Conservation (phyloP, 2,888 invertebrate species). For the Serripes groenlandicus region DNA sequence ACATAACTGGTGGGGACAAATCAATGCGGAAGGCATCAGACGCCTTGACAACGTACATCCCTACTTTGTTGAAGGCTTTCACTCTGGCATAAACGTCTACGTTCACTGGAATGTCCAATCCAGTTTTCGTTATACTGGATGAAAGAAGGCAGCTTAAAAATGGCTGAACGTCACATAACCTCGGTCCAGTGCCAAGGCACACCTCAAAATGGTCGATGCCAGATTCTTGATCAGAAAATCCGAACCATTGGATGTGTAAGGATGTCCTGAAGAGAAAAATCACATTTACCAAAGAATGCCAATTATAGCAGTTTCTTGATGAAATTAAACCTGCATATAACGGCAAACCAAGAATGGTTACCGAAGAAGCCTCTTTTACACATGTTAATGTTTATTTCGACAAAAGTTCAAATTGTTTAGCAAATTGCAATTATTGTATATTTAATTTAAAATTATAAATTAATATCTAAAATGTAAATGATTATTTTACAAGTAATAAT, state of each 20-base stretch:
- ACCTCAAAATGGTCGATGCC: conserved; percentile 45
- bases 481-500: not conserved
- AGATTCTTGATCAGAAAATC: conserved; percentile 54
- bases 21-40: conserved; percentile 57
- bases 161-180: conserved; percentile 47
- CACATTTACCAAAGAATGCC: too few relatives aligned
- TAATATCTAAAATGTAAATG: too few relatives aligned
- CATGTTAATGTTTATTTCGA: too few relatives aligned
- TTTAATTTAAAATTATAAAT: too few relatives aligned
- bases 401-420: too few relatives aligned
- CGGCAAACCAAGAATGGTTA: too few relatives aligned
- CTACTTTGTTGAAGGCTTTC: conserved; percentile 51
- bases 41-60: conserved; percentile 12
- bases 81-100: conserved; percentile 44
- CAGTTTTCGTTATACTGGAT: conserved; percentile 32
- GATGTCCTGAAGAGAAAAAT: conserved; percentile 32
- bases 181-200: conserved; percentile 26
- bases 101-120: conserved; percentile 31
- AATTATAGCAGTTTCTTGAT: too few relatives aligned
- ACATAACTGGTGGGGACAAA: conserved; percentile 32
- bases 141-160: conserved; percentile 34
- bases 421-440: too few relatives aligned
- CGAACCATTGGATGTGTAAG: conserved; percentile 37
- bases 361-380: too few relatives aligned
- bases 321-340: too few relatives aligned